Conservation (phyloP, 1,140 invertebrate genomes). For the Nomia melanderi region DNA sequence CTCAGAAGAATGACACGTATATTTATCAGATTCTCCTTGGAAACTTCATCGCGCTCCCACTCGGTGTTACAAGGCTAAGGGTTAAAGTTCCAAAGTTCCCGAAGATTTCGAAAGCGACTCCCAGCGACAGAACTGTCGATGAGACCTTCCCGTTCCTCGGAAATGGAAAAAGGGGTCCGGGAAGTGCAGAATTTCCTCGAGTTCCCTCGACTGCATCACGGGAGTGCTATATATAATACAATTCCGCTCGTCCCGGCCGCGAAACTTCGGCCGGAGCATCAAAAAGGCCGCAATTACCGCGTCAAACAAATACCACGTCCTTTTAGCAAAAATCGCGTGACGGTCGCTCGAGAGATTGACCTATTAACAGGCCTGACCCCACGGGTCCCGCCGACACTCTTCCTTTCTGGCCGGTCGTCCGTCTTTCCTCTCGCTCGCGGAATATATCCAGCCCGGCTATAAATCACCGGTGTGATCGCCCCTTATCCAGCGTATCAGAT, state of each 20-base stretch:
- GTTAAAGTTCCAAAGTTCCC: too few relatives aligned
- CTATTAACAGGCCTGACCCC: constrained; percentile 53
- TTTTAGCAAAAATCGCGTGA: constrained; percentile 43
- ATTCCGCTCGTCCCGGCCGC: neutral
- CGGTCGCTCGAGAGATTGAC: constrained; percentile 39
- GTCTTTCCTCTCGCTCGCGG: neutral
- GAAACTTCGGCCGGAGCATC: neutral
- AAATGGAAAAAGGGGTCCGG: too few relatives aligned
- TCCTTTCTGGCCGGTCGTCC: neutral
- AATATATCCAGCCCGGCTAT: neutral
- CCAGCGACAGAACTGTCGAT: too few relatives aligned
- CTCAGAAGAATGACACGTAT: too few relatives aligned
- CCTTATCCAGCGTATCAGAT: neutral
- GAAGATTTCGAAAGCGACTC: too few relatives aligned
- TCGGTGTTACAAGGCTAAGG: too few relatives aligned
- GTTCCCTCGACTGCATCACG: too few relatives aligned
- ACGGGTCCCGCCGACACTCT: constrained; percentile 9
- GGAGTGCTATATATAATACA: too few relatives aligned
- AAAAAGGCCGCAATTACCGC: constrained; percentile 42
- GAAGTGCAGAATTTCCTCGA: too few relatives aligned
- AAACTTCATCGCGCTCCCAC: too few relatives aligned
- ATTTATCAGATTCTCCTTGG: too few relatives aligned
- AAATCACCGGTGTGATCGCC: neutral
- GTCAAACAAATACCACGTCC: constrained; percentile 46
- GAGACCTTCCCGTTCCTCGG: too few relatives aligned